Evolutionary conservation across 2,888 invertebrate species (phyloP).

Genomic region (Pycnomerus fuliginosus): DNA sequence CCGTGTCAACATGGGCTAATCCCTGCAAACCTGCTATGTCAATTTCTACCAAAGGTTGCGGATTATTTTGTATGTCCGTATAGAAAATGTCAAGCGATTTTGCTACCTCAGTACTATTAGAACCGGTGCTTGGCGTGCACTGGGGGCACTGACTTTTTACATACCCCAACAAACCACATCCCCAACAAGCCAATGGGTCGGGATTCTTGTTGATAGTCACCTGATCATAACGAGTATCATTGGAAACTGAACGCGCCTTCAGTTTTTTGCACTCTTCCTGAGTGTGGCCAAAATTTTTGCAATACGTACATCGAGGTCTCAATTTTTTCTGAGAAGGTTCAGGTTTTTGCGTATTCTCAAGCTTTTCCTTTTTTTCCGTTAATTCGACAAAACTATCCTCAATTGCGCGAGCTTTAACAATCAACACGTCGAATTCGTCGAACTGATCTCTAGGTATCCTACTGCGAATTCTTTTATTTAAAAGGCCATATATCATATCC

Average conservation of each 20-base stretch:
- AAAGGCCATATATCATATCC: conserved; percentile 6
- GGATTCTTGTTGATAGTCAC: too few species aligned
- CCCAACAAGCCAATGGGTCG: too few species aligned
- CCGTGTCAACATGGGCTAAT: conserved; percentile 23
- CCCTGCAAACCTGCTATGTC: conserved; percentile 5
- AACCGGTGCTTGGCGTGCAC: too few species aligned
- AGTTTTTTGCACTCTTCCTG: conserved; percentile 3
- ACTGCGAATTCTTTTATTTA: neutral
- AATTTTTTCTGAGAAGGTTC: neutral
- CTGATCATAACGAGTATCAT: too few species aligned
- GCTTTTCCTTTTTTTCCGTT: neutral
- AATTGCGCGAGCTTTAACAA: conserved; percentile 2
- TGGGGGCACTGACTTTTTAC: too few species aligned
- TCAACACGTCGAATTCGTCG: neutral
- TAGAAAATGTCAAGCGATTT: conserved; percentile 9
- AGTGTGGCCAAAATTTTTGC: conserved; percentile 11
- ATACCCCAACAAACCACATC: too few species aligned
- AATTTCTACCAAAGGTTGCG: conserved; percentile 6
- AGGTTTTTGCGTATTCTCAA: neutral
- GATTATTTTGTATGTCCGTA: neutral
- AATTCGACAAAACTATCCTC: neutral
- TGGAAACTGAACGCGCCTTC: too few species aligned
- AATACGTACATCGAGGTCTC: conserved; percentile 1
- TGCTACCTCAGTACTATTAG: too few species aligned
- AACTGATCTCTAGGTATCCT: neutral